These are phyloP conservation scores for Arrhopalites spinosus DNA, from an alignment of 2,888 invertebrate species.

Conservation along the genomic window DNA sequence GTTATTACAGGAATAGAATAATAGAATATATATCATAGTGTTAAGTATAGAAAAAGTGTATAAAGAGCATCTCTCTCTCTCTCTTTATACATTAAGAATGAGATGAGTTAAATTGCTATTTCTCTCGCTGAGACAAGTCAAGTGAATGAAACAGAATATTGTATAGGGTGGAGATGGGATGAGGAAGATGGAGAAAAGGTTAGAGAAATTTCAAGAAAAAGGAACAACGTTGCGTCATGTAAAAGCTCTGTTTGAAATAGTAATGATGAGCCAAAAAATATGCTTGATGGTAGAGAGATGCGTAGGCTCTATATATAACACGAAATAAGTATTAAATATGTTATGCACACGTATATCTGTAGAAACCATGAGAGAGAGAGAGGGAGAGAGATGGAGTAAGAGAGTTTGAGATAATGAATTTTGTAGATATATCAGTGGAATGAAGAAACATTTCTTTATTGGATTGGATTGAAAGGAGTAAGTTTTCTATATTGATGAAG, in stretches of 20 bases:
- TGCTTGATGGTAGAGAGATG: not conserved
- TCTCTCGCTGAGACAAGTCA: not conserved
- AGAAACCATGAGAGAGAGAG: too few species aligned
- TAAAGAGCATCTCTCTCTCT: too few species aligned
- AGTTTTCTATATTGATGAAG: not conserved
- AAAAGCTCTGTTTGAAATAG: not conserved
- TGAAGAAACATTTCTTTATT: constrained; percentile 3
- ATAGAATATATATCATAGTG: too few species aligned
- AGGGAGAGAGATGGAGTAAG: not conserved
- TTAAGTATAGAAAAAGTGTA: too few species aligned
- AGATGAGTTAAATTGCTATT: constrained; percentile 10
- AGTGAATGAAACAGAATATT: not conserved
- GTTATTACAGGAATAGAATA: too few species aligned
- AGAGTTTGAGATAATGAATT: not conserved
- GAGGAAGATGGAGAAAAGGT: not conserved
- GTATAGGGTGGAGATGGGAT: not conserved
- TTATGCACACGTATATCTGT: too few species aligned
- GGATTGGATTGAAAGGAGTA: constrained; percentile 1
- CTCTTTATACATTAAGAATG: not conserved
- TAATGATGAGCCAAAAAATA: constrained; percentile 2
- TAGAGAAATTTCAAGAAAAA: not conserved
- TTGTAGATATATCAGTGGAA: not conserved
- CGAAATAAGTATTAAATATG: too few species aligned
- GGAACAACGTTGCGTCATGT: not conserved
- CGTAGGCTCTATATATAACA: too few species aligned